Percentiles rank a stretch among this genome's conserved stretches.
These are phyloP conservation scores for Limnephilus lunatus DNA, from an alignment of 2,888 invertebrate species.

Conservation along the genomic window DNA sequence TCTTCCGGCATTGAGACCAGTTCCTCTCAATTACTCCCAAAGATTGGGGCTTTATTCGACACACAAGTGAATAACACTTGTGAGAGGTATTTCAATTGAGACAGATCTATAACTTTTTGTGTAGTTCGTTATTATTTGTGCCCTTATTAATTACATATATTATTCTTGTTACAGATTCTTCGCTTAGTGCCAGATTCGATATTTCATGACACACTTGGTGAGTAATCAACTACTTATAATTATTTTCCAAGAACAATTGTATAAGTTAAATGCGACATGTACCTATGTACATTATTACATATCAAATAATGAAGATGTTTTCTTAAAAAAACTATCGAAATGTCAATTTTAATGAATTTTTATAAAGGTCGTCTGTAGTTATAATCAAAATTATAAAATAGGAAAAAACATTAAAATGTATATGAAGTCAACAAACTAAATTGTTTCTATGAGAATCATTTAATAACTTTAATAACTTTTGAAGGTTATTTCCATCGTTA, in stretches of 20 bases:
- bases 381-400: too few relatives aligned
- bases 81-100: too few relatives aligned
- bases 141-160: not conserved
- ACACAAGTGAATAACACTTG: not conserved
- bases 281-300: too few relatives aligned
- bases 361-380: too few relatives aligned
- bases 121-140: not conserved
- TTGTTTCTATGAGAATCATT: too few relatives aligned
- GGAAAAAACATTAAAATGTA: too few relatives aligned
- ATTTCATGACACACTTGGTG: not conserved
- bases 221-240: not conserved
- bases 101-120: not conserved
- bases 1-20: slow-evolving; percentile 37
- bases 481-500: too few relatives aligned
- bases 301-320: too few relatives aligned
- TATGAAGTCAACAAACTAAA: too few relatives aligned
- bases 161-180: not conserved
- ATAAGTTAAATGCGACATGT: not conserved
- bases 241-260: not conserved
- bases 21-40: not conserved
- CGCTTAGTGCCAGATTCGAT: not conserved
- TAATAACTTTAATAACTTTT: too few relatives aligned
- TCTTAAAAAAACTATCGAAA: too few relatives aligned
- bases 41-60: not conserved
- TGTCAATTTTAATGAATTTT: too few relatives aligned